Evolutionary conservation across 2,797 vertebrate species (phyloP).

Genomic region (Acanthopagrus latus): DNA sequence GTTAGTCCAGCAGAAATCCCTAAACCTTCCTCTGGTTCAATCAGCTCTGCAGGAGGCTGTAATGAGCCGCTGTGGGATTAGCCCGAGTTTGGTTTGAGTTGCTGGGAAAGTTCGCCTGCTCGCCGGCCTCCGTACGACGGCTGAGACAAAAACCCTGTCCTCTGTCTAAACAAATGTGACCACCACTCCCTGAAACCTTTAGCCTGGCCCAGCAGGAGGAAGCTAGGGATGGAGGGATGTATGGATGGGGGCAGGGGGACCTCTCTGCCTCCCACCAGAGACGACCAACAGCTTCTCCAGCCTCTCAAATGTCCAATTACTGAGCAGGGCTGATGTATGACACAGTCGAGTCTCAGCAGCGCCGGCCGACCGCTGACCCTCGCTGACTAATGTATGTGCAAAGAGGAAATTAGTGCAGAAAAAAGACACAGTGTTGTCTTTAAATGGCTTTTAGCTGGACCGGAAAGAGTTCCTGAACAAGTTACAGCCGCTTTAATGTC

Average conservation of each 20-base stretch:
- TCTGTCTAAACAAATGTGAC: neutral
- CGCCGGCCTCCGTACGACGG: neutral
- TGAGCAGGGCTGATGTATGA: constrained; percentile 36
- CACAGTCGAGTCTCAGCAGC: constrained; percentile 8
- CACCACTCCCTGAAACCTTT: constrained; percentile 3
- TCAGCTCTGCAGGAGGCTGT: constrained; percentile 75
- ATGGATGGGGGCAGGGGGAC: neutral
- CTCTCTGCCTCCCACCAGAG: constrained; percentile 31
- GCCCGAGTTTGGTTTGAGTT: constrained; percentile 70
- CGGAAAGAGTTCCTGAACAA: neutral
- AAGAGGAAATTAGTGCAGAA: constrained; percentile 15
- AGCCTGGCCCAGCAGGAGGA: constrained; percentile 1
- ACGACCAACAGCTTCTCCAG: constrained; percentile 27
- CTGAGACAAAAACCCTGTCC: neutral
- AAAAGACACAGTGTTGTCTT: neutral
- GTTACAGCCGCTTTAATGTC: constrained; percentile 13
- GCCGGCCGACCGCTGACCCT: constrained; percentile 15
- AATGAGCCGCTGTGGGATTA: constrained; percentile 85
- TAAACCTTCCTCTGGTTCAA: constrained; percentile 72
- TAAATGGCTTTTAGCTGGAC: constrained; percentile 6
- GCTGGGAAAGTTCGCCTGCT: constrained; percentile 75
- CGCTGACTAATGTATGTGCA: constrained; percentile 22
- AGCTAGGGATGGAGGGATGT: neutral
- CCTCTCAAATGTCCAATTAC: constrained; percentile 62
- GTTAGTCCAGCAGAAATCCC: constrained; percentile 74